Base-by-base conservation (phyloP, 64 coral and sea anemone genomes). In the Acropora yongei region DNA sequence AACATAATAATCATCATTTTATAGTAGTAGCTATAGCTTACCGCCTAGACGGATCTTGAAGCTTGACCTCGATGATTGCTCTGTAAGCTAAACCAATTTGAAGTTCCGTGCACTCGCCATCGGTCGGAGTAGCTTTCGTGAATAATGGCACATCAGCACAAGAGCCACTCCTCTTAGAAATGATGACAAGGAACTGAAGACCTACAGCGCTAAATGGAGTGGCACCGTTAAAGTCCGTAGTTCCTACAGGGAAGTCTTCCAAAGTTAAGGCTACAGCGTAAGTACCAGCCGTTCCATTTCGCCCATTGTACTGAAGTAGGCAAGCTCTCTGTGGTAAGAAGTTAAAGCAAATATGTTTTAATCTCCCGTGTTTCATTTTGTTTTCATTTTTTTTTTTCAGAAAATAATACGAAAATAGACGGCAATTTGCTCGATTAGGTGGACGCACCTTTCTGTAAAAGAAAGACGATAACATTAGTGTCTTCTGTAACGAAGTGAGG, bases 11-110 rank as follows among this genome's bases (percentile, higher is more conserved):
- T 30, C 30, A 30, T 30, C 30, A 30, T 58, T 58, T 58, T 58
- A 58, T 12, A 58, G 12, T 7, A 12, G 5, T 7, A 5, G 12
- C 55, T 7, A 68, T 68, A 17, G 3, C 74, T 7, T 46, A 76
- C 74, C 46, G 74, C 41, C 41, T 76, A 13, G 74, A 76, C 2
- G 9, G 16, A 42, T 76, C 40, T 45, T 11, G 2, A 76, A 76
- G 74, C 43, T 44, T 76, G 74, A 76, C 74, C 13, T 76, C 74
- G 43, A 76, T 76, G 74, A 76, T 42, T 17, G 74, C 13, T 44
- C 40, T 76, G 8, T 76, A 76, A 7, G 43, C 74, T 44, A 43
- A 76, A 12, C 74, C 74, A 76, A 76, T 76, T 43, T 76, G 74
- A 40, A 76, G 43, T 13, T 76, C 74, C 8, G 74, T 13, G 41